Evolutionary conservation across 1,140 invertebrate species (phyloP), one percentile per base, ranked within the genome.

Genomic region (Tetramorium alpestre): DNA sequence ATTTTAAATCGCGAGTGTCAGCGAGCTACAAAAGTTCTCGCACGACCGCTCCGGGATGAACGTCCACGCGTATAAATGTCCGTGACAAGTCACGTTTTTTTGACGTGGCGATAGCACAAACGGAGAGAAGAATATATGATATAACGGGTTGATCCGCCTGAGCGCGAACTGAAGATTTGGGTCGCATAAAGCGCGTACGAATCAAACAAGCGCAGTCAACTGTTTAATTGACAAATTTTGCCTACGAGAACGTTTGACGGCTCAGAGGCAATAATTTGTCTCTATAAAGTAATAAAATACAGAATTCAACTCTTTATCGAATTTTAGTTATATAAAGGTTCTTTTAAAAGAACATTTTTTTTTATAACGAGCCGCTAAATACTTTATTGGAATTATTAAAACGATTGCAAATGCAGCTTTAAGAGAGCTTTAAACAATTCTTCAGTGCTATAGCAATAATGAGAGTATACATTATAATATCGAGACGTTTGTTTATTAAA

Each of bases 81-180:
- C n/a, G 18, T 60, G 49, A 81, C 22, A n/a, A 69, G 56, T 60
- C 41, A 72, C 22, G 58, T 58, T 82, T 73, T 75, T 82, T 65
- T 72, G 18, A 11, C 54, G 41, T 69, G 51, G 18, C 51, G 18
- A 60, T 73, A 73, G 67, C 67, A 60, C 25, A 73, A 60, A 73
- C 13, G 25, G 41, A 65, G 54, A 82, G 11, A 11, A 73, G 13
- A 73, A 82, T 58, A 44, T 41, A 58, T 8, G n/a, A 44, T 25
- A 22, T 41, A 81, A 81, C 47, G 33, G 33, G 33, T 38, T 67
- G 22, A 16, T 81, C n/a, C 25, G 41, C 18, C 28, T 41, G 25
- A 73, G 41, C 51, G 80, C 80, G 54, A 82, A 60, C 7, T 47
- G 60, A 73, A 10, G 25, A 58, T 72, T 82, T 70, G 38, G 18